Base-by-base conservation (phyloP, 2,888 invertebrate species). In the Scelioninae gen. 1 region DNA sequence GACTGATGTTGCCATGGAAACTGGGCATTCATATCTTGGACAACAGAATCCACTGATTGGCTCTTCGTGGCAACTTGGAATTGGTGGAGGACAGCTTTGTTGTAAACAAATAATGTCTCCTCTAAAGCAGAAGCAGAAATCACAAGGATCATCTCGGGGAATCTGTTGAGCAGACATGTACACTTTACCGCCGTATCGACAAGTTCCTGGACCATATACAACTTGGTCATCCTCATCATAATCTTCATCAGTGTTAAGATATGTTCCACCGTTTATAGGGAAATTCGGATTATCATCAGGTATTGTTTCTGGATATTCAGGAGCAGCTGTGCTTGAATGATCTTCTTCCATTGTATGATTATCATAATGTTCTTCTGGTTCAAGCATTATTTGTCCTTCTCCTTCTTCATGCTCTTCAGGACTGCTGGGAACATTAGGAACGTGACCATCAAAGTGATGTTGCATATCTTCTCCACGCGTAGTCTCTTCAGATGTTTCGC, bases 81-180 rank as follows among this genome's bases (percentile, higher is more conserved):
- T 98, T 47, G 98, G 98, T 62, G 98, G 98, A 66, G 98, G 98
- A 93, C 98, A 98, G 89, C 97, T 97, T 93, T 98, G 98, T 93
- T 98, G 98, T 85, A 98, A 93, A 88, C 98, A 98, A 89, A 98
- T 98, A 88, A 98, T 98, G 91, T 98, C 98, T 92, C 98, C 97
- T 92, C 98, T 95, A 94, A 98, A 98, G 94, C 98, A 98, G 95
- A 98, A 98, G 93, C 98, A 98, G 94, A 98, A 98, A 91, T 98
- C 98, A 92, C 98, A 98, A 29, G 98, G 97, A 93, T 98, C 97
- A 88, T 97, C 97, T 87, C 98, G 94, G 47, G 98, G 98, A 89
- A 98, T 98, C 93, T 98, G 98, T 93, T 98, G 98, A 0, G 98
- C 98, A 1, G 98, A 98, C 49, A 98, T 97, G 92, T 97, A 98